phyloP scores from a whole-genome alignment of 2,797 vertebrate genomes.

The Sylvilagus floridanus region DNA sequence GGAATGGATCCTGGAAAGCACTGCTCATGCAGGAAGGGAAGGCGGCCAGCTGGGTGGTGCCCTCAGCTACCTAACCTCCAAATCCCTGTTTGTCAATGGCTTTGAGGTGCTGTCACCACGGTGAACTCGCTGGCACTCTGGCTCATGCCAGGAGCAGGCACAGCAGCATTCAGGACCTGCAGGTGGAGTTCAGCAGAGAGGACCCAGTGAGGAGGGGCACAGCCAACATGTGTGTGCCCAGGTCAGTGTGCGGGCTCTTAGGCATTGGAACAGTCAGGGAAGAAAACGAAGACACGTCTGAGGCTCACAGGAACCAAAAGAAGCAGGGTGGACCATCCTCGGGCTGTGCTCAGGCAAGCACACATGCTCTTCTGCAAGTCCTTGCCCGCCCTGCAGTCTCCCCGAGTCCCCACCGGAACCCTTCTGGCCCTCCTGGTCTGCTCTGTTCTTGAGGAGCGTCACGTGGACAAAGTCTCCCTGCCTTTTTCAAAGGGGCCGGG shows the following conservation, averaged over 20 bases:
- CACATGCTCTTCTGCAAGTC: background rate
- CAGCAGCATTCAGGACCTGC: background rate
- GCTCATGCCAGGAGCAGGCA: background rate
- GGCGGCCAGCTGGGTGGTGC: background rate
- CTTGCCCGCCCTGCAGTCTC: background rate
- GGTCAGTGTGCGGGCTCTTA: background rate
- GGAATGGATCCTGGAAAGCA: background rate
- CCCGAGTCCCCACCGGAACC: too few species aligned
- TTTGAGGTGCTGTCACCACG: background rate
- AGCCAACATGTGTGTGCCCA: background rate
- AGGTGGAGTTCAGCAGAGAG: background rate
- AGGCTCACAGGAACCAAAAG: background rate
- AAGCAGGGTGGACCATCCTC: background rate
- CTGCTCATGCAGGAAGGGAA: background rate
- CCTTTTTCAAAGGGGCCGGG: background rate
- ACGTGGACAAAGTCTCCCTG: background rate
- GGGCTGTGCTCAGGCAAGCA: too few species aligned
- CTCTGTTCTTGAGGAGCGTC: background rate
- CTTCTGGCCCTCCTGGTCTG: background rate
- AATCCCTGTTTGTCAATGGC: background rate
- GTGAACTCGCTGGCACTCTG: background rate
- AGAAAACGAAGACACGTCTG: background rate
- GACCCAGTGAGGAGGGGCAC: rapidly evolving
- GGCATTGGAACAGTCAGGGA: background rate
- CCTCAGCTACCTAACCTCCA: background rate